Base-by-base conservation (phyloP, 2,888 invertebrate genomes). In the Tubulanus polymorphus region DNA sequence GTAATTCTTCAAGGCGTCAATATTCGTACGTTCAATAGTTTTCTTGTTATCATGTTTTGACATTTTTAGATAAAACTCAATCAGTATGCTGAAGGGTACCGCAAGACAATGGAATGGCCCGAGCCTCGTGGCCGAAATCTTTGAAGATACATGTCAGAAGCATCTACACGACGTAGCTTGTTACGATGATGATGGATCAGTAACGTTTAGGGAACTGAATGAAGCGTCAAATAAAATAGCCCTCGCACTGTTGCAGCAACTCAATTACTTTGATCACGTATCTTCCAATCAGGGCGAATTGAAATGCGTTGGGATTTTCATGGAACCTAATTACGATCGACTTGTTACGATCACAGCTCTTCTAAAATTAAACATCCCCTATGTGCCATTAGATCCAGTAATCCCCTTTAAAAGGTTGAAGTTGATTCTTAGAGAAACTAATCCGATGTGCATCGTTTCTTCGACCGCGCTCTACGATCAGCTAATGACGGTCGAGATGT, bases 281-380 rank as follows among this genome's bases (percentile, higher is more conserved):
- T n/a, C n/a, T n/a, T n/a, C n/a, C n/a, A n/a, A n/a, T n/a, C 18
- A 41, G 23, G 41, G 3, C 23, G 41, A 41, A 15, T 15, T 41
- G 3, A 20, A 18, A 3, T 41, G 20, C 3, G 18, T 20, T 23
- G 41, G 41, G 15, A 41, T 41, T 8, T 20, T 41, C 20, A 41
- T 41, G 41, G 18, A 18, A 23, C 41, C 41, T 3, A 20, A 18
- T 8, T 8, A 20, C 23, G 41, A 41, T 5, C 5, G 41, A 5
- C 18, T 41, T 5, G 41, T 41, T 18, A 23, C 86, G 0, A 78
- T 93, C 23, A 49, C 71, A 28, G 65, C 70, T 2, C 37, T 63
- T 20, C 29, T 63, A 15, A 63, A 61, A 53, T 23, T 60, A 10
- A 57, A 63, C 6, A 54, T 60, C 26, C 65, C 68, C 3, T 72